A percentile compares a stretch with the other conserved stretches of the same genome.
These are phyloP conservation scores for Periophthalmodon schlosseri DNA, from an alignment of 2,113 vertebrate genomes.

Conservation along the genomic window DNA sequence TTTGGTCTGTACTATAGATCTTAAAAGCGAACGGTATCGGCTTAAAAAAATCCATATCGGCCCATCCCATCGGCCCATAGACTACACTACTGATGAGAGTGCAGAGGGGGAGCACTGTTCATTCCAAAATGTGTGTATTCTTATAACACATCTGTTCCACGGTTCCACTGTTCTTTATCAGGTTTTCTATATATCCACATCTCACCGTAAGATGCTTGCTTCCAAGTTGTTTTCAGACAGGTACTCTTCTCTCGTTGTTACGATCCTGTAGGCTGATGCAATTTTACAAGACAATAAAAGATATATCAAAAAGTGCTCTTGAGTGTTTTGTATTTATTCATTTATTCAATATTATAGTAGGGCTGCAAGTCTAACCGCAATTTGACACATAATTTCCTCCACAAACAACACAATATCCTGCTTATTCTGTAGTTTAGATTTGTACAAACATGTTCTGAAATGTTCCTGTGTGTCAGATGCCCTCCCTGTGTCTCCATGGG, in stretches of 20 bases:
- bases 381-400: too few relatives aligned
- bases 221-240: constrained; percentile 76
- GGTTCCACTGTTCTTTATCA: constrained; percentile 50
- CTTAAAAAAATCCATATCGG: too few relatives aligned
- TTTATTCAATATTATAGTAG: not conserved
- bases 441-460: too few relatives aligned
- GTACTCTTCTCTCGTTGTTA: constrained; percentile 82
- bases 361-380: too few relatives aligned
- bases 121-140: constrained; percentile 19
- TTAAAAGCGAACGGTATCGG: too few relatives aligned
- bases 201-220: constrained; percentile 66
- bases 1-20: too few relatives aligned
- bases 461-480: too few relatives aligned
- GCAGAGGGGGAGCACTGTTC: constrained; percentile 72
- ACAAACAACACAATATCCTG: too few relatives aligned
- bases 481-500: too few relatives aligned
- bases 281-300: constrained; percentile 75
- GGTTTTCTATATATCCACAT: constrained; percentile 53
- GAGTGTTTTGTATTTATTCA: not conserved
- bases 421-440: too few relatives aligned
- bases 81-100: not conserved
- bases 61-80: too few relatives aligned
- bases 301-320: constrained; percentile 55
- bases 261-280: constrained; percentile 77
- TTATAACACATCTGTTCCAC: constrained; percentile 47